Evolutionary conservation across 2,888 invertebrate species (phyloP).

Genomic region (Gastracanthus pulcherrimus): DNA sequence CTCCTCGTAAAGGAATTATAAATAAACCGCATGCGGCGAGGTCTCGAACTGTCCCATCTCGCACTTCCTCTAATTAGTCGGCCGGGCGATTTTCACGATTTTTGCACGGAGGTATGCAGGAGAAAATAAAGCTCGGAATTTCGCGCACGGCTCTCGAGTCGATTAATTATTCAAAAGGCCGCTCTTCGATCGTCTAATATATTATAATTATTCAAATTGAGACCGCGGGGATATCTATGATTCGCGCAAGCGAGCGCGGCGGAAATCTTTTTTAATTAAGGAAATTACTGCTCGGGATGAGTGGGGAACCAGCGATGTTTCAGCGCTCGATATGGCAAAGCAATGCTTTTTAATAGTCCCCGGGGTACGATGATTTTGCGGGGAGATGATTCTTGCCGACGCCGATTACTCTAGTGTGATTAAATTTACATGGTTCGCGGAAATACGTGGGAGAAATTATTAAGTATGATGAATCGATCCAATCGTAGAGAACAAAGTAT

Average conservation of each 20-base stretch:
- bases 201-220: slow-evolving; percentile 39
- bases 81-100: too few relatives aligned
- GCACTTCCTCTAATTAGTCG: too few relatives aligned
- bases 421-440: too few relatives aligned
- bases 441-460: too few relatives aligned
- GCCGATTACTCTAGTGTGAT: not conserved
- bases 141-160: not conserved
- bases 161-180: slow-evolving; percentile 24
- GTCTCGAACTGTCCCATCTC: too few relatives aligned
- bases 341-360: not conserved
- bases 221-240: not conserved
- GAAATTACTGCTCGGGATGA: slow-evolving; percentile 5
- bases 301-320: not conserved
- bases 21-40: too few relatives aligned
- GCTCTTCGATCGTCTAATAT: not conserved
- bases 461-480: too few relatives aligned
- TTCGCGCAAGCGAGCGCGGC: too few relatives aligned
- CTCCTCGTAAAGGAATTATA: too few relatives aligned
- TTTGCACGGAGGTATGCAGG: too few relatives aligned
- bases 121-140: not conserved
- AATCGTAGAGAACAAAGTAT: too few relatives aligned
- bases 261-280: slow-evolving; percentile 8
- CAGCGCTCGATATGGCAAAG: not conserved
- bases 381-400: not conserved
- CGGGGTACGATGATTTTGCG: not conserved